phyloP scores from a whole-genome alignment of 2,797 vertebrate species.

The Channallabes apus region DNA sequence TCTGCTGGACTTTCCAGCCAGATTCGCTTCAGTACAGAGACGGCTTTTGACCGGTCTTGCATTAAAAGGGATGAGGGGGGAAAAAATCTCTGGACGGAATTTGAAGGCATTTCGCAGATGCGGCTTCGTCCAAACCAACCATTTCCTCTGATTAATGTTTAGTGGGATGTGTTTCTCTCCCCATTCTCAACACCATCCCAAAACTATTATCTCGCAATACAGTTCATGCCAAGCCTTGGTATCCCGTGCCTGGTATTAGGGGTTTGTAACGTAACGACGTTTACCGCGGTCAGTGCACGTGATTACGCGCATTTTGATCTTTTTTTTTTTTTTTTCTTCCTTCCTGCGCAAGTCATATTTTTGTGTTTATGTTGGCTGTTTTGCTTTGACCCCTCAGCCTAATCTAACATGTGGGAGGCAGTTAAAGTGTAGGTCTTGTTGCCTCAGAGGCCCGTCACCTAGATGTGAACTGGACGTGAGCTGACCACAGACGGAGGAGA shows the following conservation, averaged over 20 bases:
- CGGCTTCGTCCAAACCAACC: neutral
- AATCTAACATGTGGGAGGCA: constrained; percentile 56
- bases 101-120: constrained; percentile 19
- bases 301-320: constrained; percentile 41
- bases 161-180: constrained; percentile 1
- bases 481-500: constrained; percentile 55
- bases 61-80: neutral
- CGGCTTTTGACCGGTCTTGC: constrained; percentile 4
- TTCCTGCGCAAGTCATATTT: constrained; percentile 14
- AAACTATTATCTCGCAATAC: constrained; percentile 31
- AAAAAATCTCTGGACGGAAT: neutral
- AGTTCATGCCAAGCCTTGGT: constrained; percentile 45
- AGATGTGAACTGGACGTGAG: constrained; percentile 65
- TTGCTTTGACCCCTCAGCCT: constrained; percentile 39
- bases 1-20: constrained; percentile 28
- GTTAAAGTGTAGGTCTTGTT: constrained; percentile 40
- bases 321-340: neutral
- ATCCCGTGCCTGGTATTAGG: constrained; percentile 42
- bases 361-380: constrained; percentile 36
- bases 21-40: constrained; percentile 37
- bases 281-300: constrained; percentile 33
- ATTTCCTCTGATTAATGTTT: constrained; percentile 19
- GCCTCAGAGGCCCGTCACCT: constrained; percentile 57
- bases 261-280: constrained; percentile 44
- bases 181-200: constrained; percentile 23